Base-by-base conservation (phyloP, 2,113 vertebrate species). In the Oxyura jamaicensis region DNA sequence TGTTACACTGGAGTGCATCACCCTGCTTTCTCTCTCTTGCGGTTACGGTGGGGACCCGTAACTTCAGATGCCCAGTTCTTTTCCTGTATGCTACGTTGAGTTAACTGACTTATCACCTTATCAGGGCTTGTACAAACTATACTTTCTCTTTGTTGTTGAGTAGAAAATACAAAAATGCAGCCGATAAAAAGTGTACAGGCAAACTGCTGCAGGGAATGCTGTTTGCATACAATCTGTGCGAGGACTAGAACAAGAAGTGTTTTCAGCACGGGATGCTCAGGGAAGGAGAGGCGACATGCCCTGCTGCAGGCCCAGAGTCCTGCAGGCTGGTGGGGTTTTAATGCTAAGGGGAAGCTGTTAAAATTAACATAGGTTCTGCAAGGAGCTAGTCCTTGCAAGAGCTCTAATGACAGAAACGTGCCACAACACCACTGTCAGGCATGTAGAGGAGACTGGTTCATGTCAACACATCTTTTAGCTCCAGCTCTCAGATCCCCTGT, bases 191-290 rank as follows among this genome's bases (percentile, higher is more conserved):
- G 5, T 31, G 2, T 56, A 26, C 7, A 55, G 52, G 11, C n/a
- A 74, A 75, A 60, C 6, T 72, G 21, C 33, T 75, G n/a, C 60
- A 56, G 11, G 16, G 46, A 82, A 44, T 52, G 56, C 44, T 53
- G 22, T 68, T 81, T 56, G 42, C 22, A 31, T 63, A 48, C 78
- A 74, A 52, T 46, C 48, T 75, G 3, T 65, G 21, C 26, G 3
- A 13, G 13, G 62, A 35, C 36, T 72, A 35, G 13, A 8, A 0
- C 0, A 42, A 42, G 36, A 12, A 36, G 4, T 3, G 1, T 62
- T 76, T 83, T 14, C 6, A 46, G 18, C 5, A 28, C 13, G 52
- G 18, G 60, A 8, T 78, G 28, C 42, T 75, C 23, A 17, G 60
- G n/a, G 44, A 72, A 71, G 31, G 21, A 78, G 28, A 4, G 1